Conservation (phyloP, 2,113 vertebrate species). For the Myiozetetes cayanensis region DNA sequence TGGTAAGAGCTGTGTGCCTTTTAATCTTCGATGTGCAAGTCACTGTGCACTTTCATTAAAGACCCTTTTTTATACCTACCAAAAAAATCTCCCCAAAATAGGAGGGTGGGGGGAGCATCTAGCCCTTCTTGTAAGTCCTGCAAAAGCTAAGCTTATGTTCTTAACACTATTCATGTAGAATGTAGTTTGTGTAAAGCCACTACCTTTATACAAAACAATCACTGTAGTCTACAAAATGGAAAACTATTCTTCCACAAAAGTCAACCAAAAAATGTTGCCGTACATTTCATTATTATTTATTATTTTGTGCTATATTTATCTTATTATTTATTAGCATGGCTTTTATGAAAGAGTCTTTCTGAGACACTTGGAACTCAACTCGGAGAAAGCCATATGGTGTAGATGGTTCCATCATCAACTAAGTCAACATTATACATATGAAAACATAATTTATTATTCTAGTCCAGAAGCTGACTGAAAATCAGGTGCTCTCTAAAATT, state of each 20-base stretch:
- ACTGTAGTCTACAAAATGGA: background rate
- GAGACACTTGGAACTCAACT: background rate
- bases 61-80: background rate
- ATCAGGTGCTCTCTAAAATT: background rate
- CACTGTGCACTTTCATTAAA: background rate
- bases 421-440: rapidly evolving
- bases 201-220: background rate
- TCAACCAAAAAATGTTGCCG: background rate
- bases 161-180: background rate
- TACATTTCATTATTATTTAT: background rate
- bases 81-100: background rate
- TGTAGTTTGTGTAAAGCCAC: background rate
- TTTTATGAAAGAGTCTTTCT: background rate
- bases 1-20: background rate
- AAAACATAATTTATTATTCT: background rate
- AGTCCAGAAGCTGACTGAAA: background rate
- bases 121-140: background rate
- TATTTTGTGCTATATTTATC: no score
- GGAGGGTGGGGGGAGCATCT: background rate
- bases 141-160: background rate
- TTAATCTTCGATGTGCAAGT: background rate
- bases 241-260: background rate
- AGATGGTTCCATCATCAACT: background rate
- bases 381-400: background rate
- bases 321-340: background rate